phyloP scores from a whole-genome alignment of 2,888 invertebrate genomes.

The Rapana venosa region DNA sequence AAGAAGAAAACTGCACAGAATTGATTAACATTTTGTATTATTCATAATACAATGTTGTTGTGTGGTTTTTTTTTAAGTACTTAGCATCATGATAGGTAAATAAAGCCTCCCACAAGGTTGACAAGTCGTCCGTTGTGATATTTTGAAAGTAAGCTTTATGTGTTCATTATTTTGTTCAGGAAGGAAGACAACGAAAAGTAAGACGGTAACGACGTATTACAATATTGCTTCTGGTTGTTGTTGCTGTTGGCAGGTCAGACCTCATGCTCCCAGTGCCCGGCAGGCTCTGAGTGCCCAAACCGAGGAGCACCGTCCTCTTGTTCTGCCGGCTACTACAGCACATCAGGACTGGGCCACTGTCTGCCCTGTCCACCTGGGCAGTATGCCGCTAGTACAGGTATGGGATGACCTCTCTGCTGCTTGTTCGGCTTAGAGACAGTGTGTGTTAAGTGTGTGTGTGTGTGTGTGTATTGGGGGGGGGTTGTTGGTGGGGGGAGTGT shows the following conservation, averaged over 20 bases:
- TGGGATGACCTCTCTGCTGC: neutral
- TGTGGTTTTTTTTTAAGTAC: too few relatives aligned
- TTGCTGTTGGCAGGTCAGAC: conserved; percentile 59
- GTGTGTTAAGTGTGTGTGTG: neutral
- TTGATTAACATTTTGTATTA: too few relatives aligned
- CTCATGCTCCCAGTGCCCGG: conserved; percentile 66
- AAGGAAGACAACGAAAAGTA: too few relatives aligned
- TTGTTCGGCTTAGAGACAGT: neutral
- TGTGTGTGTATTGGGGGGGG: neutral
- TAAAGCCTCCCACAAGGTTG: too few relatives aligned
- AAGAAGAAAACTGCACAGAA: too few relatives aligned
- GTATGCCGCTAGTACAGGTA: conserved; percentile 54
- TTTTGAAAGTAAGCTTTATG: too few relatives aligned
- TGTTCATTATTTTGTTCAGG: too few relatives aligned
- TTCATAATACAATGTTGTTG: too few relatives aligned
- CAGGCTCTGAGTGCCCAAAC: conserved; percentile 65
- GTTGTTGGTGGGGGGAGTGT: neutral
- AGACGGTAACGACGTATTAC: too few relatives aligned
- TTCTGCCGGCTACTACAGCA: conserved; percentile 62
- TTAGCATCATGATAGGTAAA: too few relatives aligned
- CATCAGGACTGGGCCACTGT: conserved; percentile 60
- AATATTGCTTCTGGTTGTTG: too few relatives aligned
- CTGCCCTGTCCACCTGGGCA: conserved; percentile 63
- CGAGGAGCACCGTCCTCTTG: conserved; percentile 58
- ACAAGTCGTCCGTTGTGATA: too few relatives aligned